These are phyloP conservation scores for Sclerurus mexicanus DNA, from an alignment of 2,113 vertebrate species.

Conservation along the genomic window DNA sequence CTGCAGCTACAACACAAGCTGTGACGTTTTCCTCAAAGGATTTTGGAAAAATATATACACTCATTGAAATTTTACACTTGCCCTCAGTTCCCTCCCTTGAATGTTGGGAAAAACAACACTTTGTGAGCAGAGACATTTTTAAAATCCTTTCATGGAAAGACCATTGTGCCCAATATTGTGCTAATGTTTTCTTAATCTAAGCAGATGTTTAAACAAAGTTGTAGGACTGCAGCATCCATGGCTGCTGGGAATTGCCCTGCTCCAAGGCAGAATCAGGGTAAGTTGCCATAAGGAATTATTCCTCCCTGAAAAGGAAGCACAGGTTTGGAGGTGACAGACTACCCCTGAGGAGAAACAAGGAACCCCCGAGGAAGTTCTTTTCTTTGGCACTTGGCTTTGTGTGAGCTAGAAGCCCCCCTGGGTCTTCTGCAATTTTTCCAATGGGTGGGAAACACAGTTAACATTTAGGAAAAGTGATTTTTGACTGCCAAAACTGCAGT, in stretches of 20 bases:
- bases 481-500: constrained; percentile 63
- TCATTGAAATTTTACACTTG: constrained; percentile 21
- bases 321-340: constrained; percentile 60
- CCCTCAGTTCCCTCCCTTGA: neutral
- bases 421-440: constrained; percentile 65
- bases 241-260: constrained; percentile 19
- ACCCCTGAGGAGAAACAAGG: constrained; percentile 64
- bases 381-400: constrained; percentile 42
- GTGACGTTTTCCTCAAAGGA: neutral
- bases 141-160: constrained; percentile 5
- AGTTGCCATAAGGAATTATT: constrained; percentile 46
- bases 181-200: constrained; percentile 48
- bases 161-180: neutral
- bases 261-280: constrained; percentile 34
- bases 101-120: neutral
- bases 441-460: constrained; percentile 66
- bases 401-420: constrained; percentile 37
- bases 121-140: neutral
- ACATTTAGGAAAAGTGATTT: constrained; percentile 61
- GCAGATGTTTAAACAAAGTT: constrained; percentile 51
- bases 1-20: constrained; percentile 43
- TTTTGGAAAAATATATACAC: neutral
- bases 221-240: neutral
- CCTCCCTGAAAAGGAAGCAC: neutral
- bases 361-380: constrained; percentile 61